Base-by-base conservation (phyloP, 2,113 vertebrate species). In the Pleuronectes platessa region DNA sequence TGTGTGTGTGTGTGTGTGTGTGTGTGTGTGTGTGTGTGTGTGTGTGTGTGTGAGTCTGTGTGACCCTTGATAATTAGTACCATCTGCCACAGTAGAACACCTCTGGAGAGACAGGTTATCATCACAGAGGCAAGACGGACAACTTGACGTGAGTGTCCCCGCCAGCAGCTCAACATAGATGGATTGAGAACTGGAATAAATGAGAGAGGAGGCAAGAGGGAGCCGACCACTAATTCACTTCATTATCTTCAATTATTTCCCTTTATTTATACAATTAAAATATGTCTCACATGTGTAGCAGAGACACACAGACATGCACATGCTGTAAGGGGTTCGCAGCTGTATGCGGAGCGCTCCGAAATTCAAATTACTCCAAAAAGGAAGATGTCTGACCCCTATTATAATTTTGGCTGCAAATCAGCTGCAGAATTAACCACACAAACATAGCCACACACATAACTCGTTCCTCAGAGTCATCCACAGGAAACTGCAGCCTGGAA, bases 61-160 rank as follows among this genome's bases (percentile, higher is more conserved):
- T 80, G 85, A 89, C 86, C 86, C 86, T 76, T 89, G 82, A 89
- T 92, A 90, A 92, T 91, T 88, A 90, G 68, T n/a, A 79, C 90
- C 90, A 92, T 92, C 88, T 92, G 91, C 88, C 79, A 74, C 76
- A 85, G 84, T 70, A 81, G 82, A 82, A 86, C 86, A 87, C 83
- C 84, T 90, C 82, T 90, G 88, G 84, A 82, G 80, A 88, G 70
- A 81, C 73, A 86, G 84, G 83, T 88, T 82, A 86, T 78, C 74
- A 17, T 82, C 80, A 85, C 66, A 60, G 69, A 75, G 66, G 76
- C 68, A 85, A 76, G 88, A 85, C 66, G 51, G 79, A 85, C 82
- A 73, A 75, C 85, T 27, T 80, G 59, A 86, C 31, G 55, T 31
- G 23, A 76, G 45, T 67, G 62, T 74, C 51, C n/a, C 13, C 15